Base-by-base conservation (phyloP, 92 coral and sea anemone genomes). In the Heliopora coerulea region DNA sequence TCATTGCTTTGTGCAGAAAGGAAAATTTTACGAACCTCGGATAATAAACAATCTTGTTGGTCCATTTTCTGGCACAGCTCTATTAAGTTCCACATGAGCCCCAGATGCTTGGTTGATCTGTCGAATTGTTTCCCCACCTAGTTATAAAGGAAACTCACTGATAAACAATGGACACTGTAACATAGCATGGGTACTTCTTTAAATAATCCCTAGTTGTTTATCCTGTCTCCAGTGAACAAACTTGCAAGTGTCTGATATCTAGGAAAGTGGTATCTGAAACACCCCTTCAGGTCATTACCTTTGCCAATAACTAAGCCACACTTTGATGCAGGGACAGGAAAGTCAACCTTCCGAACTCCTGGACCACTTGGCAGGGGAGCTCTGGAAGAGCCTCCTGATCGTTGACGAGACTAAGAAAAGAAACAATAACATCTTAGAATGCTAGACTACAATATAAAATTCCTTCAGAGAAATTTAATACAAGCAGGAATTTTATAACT, bases 231-330 rank as follows among this genome's bases (percentile, higher is more conserved):
- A n/a, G n/a, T n/a, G n/a, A n/a, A n/a, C n/a, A n/a, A n/a, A n/a
- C n/a, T n/a, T n/a, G n/a, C n/a, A n/a, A n/a, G n/a, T n/a, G n/a
- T n/a, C n/a, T n/a, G n/a, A n/a, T n/a, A n/a, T n/a, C n/a, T n/a
- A n/a, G n/a, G n/a, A n/a, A n/a, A n/a, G n/a, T n/a, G n/a, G n/a
- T n/a, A n/a, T n/a, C n/a, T n/a, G n/a, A n/a, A n/a, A n/a, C n/a
- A n/a, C n/a, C n/a, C n/a, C n/a, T n/a, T n/a, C n/a, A n/a, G n/a
- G n/a, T 14, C 54, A 83, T 28, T 23, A 85, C 91, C 93, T 86
- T 95, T 95, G 31, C 99, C 99, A 59, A 93, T 95, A 37, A 95
- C 86, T 18, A 95, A 81, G 18, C 99, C 99, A 88, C 99, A 95
- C 59, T 89, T 95, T 67, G 91, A 88, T 26, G 97, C 99, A 15